phyloP scores from a whole-genome alignment of 2,113 vertebrate species.

The Morone chrysops region DNA sequence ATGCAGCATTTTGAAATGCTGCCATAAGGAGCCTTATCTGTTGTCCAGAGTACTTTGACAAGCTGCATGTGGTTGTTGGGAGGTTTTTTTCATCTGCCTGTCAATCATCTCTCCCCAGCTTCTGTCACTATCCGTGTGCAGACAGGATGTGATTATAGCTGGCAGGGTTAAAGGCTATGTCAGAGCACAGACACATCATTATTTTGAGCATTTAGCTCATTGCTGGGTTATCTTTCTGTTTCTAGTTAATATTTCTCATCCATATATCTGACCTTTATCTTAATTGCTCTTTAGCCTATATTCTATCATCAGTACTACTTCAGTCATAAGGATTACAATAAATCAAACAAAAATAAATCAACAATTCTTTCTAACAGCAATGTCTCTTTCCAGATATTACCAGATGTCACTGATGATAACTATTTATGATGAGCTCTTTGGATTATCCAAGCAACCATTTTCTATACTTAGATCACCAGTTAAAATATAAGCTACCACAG shows the following conservation, averaged over 20 bases:
- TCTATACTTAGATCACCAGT: too few relatives aligned
- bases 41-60: slow-evolving; percentile 3
- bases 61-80: slow-evolving; percentile 8
- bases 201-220: background rate
- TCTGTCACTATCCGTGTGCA: background rate
- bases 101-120: slow-evolving; percentile 11
- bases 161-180: background rate
- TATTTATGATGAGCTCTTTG: too few relatives aligned
- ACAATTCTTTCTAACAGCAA: background rate
- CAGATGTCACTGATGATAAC: too few relatives aligned
- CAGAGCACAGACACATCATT: background rate
- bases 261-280: background rate
- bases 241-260: background rate
- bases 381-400: background rate
- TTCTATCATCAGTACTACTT: background rate
- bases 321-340: background rate
- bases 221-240: background rate
- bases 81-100: background rate
- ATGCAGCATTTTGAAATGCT: too few relatives aligned
- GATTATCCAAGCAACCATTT: too few relatives aligned
- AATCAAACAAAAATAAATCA: background rate
- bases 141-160: background rate
- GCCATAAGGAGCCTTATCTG: background rate
- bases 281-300: background rate
- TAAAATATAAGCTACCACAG: too few relatives aligned